Conservation (phyloP, 2,797 vertebrate species). For the Hapalemur alaotrensis region DNA sequence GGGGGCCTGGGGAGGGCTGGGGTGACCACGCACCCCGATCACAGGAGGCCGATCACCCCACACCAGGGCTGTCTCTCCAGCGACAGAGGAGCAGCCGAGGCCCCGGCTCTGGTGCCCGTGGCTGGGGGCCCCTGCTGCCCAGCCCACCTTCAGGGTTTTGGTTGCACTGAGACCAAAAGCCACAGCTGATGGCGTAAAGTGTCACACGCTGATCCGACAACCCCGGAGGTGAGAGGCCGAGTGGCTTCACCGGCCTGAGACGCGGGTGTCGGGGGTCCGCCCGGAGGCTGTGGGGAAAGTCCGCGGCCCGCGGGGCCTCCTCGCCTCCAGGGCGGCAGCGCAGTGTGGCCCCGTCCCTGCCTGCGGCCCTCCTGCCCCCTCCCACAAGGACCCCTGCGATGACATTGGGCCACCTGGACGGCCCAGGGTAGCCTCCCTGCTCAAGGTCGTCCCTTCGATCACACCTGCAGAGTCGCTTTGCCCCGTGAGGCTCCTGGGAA, state of each 20-base stretch:
- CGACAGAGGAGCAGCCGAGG: not conserved
- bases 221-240: not conserved
- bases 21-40: too few relatives aligned
- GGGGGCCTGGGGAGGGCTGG: not conserved
- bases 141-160: not conserved
- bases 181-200: not conserved
- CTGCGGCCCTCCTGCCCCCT: not conserved
- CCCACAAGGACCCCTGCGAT: not conserved
- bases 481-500: not conserved
- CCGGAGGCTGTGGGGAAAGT: not conserved
- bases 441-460: not conserved
- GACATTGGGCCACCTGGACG: not conserved
- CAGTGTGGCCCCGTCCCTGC: not conserved
- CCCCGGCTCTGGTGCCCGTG: rapidly evolving
- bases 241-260: not conserved
- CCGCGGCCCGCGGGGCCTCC: rapidly evolving
- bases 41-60: too few relatives aligned
- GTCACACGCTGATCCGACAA: too few relatives aligned
- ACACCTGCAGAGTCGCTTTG: not conserved
- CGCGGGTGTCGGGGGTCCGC: not conserved
- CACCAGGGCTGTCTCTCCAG: not conserved
- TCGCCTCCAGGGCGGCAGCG: not conserved
- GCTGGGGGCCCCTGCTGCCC: not conserved
- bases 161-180: not conserved
- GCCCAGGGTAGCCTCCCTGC: not conserved